phyloP scores from a whole-genome alignment of 2,888 invertebrate species.

The Theretra japonica region DNA sequence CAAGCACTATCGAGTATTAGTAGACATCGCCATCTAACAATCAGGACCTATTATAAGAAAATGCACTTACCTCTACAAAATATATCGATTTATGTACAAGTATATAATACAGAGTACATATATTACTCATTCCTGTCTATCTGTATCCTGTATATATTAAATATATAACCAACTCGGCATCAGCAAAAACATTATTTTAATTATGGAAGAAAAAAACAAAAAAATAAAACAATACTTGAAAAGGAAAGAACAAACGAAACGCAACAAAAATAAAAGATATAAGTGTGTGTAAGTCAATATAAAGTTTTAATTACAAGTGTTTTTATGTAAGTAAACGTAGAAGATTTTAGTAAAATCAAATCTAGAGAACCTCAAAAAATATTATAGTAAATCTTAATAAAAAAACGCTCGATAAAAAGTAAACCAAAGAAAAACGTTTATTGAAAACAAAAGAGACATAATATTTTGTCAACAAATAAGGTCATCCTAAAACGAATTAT shows the following conservation, averaged over 20 bases:
- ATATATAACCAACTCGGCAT: conserved; percentile 51
- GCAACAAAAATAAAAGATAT: conserved; percentile 51
- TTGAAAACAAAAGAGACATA: neutral
- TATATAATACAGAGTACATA: conserved; percentile 34
- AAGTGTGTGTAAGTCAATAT: conserved; percentile 14
- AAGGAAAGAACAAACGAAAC: conserved; percentile 50
- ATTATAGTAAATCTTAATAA: neutral
- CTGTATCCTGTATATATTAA: conserved; percentile 35
- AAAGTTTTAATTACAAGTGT: neutral
- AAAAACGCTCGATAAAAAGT: neutral
- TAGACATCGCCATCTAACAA: conserved; percentile 60
- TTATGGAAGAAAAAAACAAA: conserved; percentile 33
- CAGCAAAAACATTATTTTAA: conserved; percentile 58
- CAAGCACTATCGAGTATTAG: conserved; percentile 62
- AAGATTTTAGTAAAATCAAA: conserved; percentile 19
- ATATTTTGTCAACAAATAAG: neutral
- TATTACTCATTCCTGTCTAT: conserved; percentile 18
- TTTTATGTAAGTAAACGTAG: neutral
- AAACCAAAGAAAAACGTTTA: neutral
- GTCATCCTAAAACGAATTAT: neutral
- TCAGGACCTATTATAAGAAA: conserved; percentile 45
- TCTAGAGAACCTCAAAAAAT: neutral
- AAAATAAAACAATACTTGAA: conserved; percentile 40
- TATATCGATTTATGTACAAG: conserved; percentile 35
- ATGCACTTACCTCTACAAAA: conserved; percentile 55